These are phyloP conservation scores for Periphyllus acericola DNA, from an alignment of 2,888 invertebrate species.

Conservation along the genomic window DNA sequence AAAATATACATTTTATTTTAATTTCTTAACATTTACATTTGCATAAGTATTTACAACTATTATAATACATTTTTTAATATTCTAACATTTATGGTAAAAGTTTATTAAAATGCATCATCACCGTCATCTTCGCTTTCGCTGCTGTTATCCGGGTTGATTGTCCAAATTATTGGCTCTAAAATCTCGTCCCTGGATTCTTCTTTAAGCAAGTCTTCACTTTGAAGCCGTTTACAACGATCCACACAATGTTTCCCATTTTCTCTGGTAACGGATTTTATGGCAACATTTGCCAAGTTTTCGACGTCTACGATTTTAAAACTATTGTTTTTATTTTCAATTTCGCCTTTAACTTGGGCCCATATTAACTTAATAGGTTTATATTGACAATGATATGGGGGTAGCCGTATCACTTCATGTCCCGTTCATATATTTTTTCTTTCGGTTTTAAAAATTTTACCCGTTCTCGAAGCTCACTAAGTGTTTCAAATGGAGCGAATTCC, in stretches of 20 bases:
- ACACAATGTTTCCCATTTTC: neutral
- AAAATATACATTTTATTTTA: neutral
- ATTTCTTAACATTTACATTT: neutral
- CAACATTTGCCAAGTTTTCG: neutral
- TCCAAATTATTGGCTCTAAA: slow-evolving; percentile 2
- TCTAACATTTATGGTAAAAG: neutral
- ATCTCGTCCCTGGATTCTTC: slow-evolving; percentile 1
- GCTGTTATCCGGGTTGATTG: neutral
- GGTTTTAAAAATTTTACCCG: slow-evolving; percentile 25
- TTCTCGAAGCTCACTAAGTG: slow-evolving; percentile 26
- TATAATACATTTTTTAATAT: neutral
- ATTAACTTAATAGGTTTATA: neutral
- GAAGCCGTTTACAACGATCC: slow-evolving; percentile 6
- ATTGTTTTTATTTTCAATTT: neutral
- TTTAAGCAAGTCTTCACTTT: neutral
- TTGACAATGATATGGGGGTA: too few species aligned
- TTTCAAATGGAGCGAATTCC: slow-evolving; percentile 18
- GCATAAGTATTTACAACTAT: neutral
- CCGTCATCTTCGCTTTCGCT: slow-evolving; percentile 6
- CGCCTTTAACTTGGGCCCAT: neutral
- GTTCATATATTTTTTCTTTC: neutral
- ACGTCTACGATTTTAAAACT: neutral
- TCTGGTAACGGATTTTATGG: neutral
- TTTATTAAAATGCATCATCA: neutral
- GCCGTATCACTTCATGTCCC: neutral